Evolutionary conservation across 2,888 invertebrate genomes (phyloP).

Genomic region (Ypsolopha sequella): DNA sequence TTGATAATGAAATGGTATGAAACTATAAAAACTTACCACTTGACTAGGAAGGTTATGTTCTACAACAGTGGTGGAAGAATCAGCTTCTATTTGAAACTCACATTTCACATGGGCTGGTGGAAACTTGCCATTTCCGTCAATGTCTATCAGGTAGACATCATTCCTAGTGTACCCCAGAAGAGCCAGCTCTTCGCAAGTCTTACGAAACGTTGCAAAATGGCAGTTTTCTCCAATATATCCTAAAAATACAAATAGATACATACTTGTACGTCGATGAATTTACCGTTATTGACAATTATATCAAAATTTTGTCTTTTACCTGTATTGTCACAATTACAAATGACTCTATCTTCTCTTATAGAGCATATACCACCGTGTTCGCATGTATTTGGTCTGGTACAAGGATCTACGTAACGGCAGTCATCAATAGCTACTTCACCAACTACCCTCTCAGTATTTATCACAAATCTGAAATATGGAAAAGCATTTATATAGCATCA

Average conservation of each 20-base stretch:
- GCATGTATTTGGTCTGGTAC: slow-evolving; percentile 90
- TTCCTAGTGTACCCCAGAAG: slow-evolving; percentile 89
- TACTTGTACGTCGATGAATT: neutral
- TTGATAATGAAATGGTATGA: neutral
- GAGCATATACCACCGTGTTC: slow-evolving; percentile 94
- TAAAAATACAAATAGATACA: slow-evolving; percentile 11
- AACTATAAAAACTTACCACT: slow-evolving; percentile 64
- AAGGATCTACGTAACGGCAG: slow-evolving; percentile 91
- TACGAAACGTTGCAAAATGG: slow-evolving; percentile 91
- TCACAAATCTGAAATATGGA: slow-evolving; percentile 68
- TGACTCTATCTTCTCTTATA: slow-evolving; percentile 87
- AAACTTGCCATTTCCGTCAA: slow-evolving; percentile 93
- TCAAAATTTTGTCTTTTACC: slow-evolving; percentile 38
- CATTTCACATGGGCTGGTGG: slow-evolving; percentile 94
- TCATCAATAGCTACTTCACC: slow-evolving; percentile 93
- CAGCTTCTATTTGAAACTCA: slow-evolving; percentile 89
- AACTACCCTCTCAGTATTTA: slow-evolving; percentile 85
- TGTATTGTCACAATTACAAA: slow-evolving; percentile 91
- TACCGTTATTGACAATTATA: neutral
- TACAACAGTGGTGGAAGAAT: slow-evolving; percentile 89
- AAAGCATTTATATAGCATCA: neutral
- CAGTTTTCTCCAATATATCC: slow-evolving; percentile 94
- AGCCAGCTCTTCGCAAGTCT: slow-evolving; percentile 93
- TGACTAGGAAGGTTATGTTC: slow-evolving; percentile 93
- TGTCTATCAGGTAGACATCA: slow-evolving; percentile 92